These are phyloP conservation scores for Leptopilina drosophilae DNA, from an alignment of 2,888 invertebrate genomes.

Conservation along the genomic window DNA sequence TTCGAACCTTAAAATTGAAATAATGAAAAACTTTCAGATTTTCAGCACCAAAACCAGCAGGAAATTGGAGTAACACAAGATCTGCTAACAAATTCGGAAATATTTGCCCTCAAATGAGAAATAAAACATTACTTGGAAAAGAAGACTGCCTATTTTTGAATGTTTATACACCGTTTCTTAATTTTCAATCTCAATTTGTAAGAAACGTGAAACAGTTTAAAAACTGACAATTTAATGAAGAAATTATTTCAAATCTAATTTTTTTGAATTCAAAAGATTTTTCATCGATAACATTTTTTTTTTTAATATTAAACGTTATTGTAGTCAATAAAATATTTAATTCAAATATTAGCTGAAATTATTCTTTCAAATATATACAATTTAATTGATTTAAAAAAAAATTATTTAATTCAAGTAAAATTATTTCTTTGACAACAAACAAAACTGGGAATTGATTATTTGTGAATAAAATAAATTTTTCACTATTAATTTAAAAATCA, in stretches of 20 bases:
- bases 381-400: too few species aligned
- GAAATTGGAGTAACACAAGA: conserved; percentile 45
- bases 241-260: neutral
- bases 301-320: too few species aligned
- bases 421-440: too few species aligned
- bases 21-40: neutral
- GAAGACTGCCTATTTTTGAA: conserved; percentile 53
- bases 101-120: conserved; percentile 43
- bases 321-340: too few species aligned
- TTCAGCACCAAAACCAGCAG: conserved; percentile 44
- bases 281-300: too few species aligned
- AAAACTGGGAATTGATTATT: too few species aligned
- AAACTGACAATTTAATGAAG: neutral
- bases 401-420: too few species aligned
- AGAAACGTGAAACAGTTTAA: neutral
- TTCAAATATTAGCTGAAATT: too few species aligned
- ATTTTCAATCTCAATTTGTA: neutral
- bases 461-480: too few species aligned
- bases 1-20: neutral
- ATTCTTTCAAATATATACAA: too few species aligned
- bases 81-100: conserved; percentile 39
- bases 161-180: conserved; percentile 1
- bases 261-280: too few species aligned
- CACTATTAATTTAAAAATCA: too few species aligned
- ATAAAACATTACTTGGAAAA: conserved; percentile 34